Percentiles rank a stretch among this genome's conserved stretches.
Evolutionary conservation across 2,797 vertebrate genomes (phyloP).

Genomic region (Salarias fasciatus): DNA sequence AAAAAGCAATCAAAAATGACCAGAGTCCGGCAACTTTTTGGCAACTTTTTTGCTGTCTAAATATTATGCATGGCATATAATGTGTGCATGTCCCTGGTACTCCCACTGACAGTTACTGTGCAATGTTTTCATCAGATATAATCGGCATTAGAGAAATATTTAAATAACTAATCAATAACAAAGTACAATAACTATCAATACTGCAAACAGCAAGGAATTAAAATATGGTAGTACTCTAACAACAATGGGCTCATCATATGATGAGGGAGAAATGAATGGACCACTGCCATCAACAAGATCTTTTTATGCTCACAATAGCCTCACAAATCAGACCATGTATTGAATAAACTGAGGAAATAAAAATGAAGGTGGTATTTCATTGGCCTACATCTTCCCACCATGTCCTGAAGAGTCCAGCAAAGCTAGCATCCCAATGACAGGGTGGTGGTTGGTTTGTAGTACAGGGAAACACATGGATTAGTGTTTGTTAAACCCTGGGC

Average conservation of each 20-base stretch:
- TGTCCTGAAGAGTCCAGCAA: neutral
- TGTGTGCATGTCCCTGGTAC: too few relatives aligned
- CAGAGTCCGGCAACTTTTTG: too few relatives aligned
- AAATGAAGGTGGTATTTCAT: neutral
- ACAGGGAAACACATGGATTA: constrained; percentile 67
- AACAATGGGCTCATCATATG: constrained; percentile 26
- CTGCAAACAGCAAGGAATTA: constrained; percentile 16
- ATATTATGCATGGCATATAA: too few relatives aligned
- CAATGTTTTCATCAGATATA: too few relatives aligned
- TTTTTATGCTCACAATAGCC: neutral
- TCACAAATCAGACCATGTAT: neutral
- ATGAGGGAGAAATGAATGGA: constrained; percentile 27
- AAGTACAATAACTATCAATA: too few relatives aligned
- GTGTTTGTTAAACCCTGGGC: constrained; percentile 63
- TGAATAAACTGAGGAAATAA: too few relatives aligned
- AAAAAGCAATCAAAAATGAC: too few relatives aligned
- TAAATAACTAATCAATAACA: too few relatives aligned
- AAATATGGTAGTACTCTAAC: constrained; percentile 3
- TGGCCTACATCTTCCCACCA: neutral
- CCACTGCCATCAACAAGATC: constrained; percentile 22
- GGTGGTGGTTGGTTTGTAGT: constrained; percentile 32
- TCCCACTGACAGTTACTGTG: too few relatives aligned
- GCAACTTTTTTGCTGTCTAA: too few relatives aligned
- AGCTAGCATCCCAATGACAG: constrained; percentile 3
- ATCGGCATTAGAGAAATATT: too few relatives aligned